Conservation (phyloP, 2,888 invertebrate genomes). For the Zelleria hepariella region DNA sequence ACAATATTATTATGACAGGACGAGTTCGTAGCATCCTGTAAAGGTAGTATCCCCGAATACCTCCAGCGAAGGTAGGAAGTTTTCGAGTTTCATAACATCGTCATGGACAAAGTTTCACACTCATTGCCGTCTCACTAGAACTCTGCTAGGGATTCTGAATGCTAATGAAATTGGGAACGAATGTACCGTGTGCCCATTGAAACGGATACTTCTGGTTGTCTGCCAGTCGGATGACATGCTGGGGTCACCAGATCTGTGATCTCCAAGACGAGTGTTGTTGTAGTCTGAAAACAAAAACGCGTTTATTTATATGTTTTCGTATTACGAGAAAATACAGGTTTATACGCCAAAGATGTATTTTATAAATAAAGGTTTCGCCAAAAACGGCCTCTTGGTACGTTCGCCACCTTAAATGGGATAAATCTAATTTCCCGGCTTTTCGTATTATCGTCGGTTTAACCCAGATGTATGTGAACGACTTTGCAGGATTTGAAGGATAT, state of each 20-base stretch:
- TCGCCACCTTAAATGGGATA: background rate
- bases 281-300: too few species aligned
- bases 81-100: background rate
- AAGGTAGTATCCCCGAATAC: background rate
- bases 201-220: background rate
- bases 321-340: background rate
- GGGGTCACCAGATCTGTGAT: background rate
- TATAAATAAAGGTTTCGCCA: background rate
- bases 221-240: background rate
- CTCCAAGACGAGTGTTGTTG: background rate
- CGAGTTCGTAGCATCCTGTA: background rate
- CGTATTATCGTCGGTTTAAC: background rate
- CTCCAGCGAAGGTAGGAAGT: background rate
- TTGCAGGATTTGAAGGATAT: background rate
- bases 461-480: background rate
- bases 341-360: background rate
- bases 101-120: slow-evolving; percentile 1
- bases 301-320: too few species aligned
- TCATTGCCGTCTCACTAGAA: background rate
- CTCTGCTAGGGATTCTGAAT: background rate
- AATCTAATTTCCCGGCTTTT: background rate
- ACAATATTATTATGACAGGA: too few species aligned
- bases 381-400: background rate
- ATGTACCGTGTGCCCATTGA: background rate
- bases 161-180: slow-evolving; percentile 3